Evolutionary conservation across 2,797 vertebrate genomes (phyloP).

Genomic region (Sebastes alutus): DNA sequence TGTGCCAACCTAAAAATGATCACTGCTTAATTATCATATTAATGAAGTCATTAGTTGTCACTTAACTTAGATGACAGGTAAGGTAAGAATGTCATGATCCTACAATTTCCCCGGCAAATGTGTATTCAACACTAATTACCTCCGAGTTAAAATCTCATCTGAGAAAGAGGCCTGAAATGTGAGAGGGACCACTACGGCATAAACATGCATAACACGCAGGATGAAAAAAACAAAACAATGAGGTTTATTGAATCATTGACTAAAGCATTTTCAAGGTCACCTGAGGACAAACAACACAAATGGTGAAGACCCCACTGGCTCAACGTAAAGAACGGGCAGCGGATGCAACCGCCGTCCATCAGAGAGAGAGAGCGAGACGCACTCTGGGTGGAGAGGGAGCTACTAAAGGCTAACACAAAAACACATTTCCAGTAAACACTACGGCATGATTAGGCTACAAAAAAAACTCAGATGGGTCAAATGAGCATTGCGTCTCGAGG

Average conservation of each 20-base stretch:
- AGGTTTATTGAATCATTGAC: conserved; percentile 70
- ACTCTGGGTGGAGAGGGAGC: neutral
- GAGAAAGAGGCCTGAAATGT: conserved; percentile 6
- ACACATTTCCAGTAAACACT: conserved; percentile 75
- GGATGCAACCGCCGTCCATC: conserved; percentile 21
- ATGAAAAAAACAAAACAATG: conserved; percentile 18
- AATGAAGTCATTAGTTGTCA: conserved; percentile 80
- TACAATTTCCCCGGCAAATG: conserved; percentile 61
- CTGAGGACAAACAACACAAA: conserved; percentile 54
- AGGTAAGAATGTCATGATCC: conserved; percentile 74
- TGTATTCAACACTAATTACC: conserved; percentile 63
- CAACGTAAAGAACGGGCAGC: conserved; percentile 21
- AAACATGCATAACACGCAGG: conserved; percentile 1
- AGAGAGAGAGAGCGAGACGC: neutral
- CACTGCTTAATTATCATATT: conserved; percentile 80
- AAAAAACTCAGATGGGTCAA: conserved; percentile 46
- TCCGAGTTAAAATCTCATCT: conserved; percentile 30
- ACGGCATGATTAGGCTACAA: conserved; percentile 62
- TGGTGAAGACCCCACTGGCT: conserved; percentile 2
- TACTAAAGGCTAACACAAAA: conserved; percentile 55
- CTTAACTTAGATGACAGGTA: conserved; percentile 74
- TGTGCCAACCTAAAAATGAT: conserved; percentile 58
- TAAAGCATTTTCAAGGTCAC: conserved; percentile 52
- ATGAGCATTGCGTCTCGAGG: conserved; percentile 42
- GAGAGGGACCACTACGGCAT: neutral